A percentile compares a stretch with the other conserved stretches of the same genome.
Evolutionary conservation across 2,113 vertebrate species (phyloP).

Genomic region (Poeciliopsis retropinna): DNA sequence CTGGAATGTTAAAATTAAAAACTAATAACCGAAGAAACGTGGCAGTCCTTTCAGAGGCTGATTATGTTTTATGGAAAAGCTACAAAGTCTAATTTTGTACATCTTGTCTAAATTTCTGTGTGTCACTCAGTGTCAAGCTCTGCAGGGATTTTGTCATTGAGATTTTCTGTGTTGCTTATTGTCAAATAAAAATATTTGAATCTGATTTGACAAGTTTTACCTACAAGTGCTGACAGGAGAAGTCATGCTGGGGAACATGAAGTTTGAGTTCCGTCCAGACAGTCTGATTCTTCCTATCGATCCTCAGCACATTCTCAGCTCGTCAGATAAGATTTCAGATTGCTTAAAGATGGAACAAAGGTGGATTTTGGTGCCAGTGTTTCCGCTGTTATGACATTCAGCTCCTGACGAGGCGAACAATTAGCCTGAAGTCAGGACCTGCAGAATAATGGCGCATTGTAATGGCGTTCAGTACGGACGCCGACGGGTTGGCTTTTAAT

Average conservation of each 20-base stretch:
- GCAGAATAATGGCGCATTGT: constrained; percentile 30
- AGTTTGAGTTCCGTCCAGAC: not conserved
- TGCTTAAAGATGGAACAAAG: constrained; percentile 5
- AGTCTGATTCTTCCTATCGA: not conserved
- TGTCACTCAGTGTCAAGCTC: not conserved
- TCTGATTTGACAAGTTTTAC: not conserved
- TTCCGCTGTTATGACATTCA: constrained; percentile 1
- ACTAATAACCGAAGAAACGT: not conserved
- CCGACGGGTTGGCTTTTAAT: constrained; percentile 28
- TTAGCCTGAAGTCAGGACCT: constrained; percentile 16
- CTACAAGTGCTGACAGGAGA: not conserved
- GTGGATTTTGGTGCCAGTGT: constrained; percentile 2
- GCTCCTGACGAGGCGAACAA: constrained; percentile 32
- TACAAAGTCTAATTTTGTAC: not conserved
- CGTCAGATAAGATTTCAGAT: constrained; percentile 19
- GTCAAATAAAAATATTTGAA: not conserved
- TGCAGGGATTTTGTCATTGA: not conserved
- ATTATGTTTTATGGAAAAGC: not conserved
- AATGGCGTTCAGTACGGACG: constrained; percentile 4
- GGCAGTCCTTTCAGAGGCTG: not conserved
- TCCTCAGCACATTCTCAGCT: not conserved
- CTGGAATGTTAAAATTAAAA: not conserved
- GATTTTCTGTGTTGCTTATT: not conserved
- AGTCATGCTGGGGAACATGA: not conserved
- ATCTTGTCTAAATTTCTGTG: not conserved